Conservation (phyloP, 2,888 invertebrate species). For the Heliconius sara region DNA sequence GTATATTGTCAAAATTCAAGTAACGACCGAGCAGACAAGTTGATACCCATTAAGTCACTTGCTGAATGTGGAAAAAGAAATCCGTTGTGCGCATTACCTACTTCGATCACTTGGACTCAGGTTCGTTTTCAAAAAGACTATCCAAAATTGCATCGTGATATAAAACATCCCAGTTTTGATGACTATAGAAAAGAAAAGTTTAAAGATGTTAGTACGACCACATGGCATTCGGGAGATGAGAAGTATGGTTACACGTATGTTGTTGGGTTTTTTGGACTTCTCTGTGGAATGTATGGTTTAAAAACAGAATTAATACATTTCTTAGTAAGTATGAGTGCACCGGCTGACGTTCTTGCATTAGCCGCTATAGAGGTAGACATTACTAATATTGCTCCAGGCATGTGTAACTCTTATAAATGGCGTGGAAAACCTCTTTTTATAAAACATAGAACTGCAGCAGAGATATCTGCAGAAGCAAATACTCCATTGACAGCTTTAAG, state of each 20-base stretch:
- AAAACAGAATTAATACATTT: slow-evolving; percentile 85
- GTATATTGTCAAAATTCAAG: slow-evolving; percentile 15
- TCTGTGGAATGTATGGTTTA: slow-evolving; percentile 84
- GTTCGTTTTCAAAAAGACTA: slow-evolving; percentile 63
- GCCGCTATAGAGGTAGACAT: slow-evolving; percentile 91
- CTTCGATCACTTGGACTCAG: slow-evolving; percentile 60
- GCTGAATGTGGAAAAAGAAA: not conserved
- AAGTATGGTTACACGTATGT: slow-evolving; percentile 80
- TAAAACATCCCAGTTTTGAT: slow-evolving; percentile 69
- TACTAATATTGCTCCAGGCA: slow-evolving; percentile 86
- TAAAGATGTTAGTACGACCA: slow-evolving; percentile 64
- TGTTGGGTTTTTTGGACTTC: slow-evolving; percentile 79
- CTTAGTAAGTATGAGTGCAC: slow-evolving; percentile 85
- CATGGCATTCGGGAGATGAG: slow-evolving; percentile 65
- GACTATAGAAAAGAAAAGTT: slow-evolving; percentile 67
- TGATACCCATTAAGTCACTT: not conserved
- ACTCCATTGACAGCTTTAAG: slow-evolving; percentile 86
- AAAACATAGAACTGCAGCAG: slow-evolving; percentile 86
- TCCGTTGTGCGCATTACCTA: slow-evolving; percentile 1
- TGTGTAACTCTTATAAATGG: slow-evolving; percentile 89
- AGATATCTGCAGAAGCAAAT: slow-evolving; percentile 85
- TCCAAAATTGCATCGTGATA: slow-evolving; percentile 72
- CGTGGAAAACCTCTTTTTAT: slow-evolving; percentile 92
- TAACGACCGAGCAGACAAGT: slow-evolving; percentile 5
- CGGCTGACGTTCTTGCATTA: slow-evolving; percentile 90